These are phyloP conservation scores for Pilophorus perplexus DNA, from an alignment of 2,888 invertebrate genomes.

Conservation along the genomic window DNA sequence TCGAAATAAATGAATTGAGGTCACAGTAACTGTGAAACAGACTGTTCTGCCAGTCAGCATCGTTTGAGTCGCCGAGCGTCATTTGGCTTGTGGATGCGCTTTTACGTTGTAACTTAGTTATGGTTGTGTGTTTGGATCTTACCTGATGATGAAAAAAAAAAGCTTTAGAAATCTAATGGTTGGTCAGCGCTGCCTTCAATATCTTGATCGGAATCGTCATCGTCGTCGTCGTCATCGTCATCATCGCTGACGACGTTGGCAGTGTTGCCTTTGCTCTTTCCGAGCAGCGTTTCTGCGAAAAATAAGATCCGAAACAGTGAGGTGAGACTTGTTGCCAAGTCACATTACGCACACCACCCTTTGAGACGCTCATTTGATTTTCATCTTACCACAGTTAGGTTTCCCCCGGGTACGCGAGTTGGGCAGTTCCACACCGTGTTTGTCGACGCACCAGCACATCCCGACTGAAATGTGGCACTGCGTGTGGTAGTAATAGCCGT, in stretches of 20 bases:
- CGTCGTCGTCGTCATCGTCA: slow-evolving; percentile 71
- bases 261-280: slow-evolving; percentile 54
- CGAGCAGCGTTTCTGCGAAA: slow-evolving; percentile 54
- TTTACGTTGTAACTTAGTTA: too few species aligned
- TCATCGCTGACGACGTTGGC: slow-evolving; percentile 58
- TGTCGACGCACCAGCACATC: slow-evolving; percentile 91
- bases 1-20: too few species aligned
- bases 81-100: too few species aligned
- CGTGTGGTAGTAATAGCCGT: slow-evolving; percentile 80
- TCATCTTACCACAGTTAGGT: slow-evolving; percentile 69
- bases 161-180: slow-evolving; percentile 67
- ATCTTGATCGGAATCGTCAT: slow-evolving; percentile 64
- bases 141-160: slow-evolving; percentile 18
- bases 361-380: not conserved
- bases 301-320: not conserved
- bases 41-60: too few species aligned
- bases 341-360: too few species aligned
- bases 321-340: not conserved
- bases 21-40: too few species aligned
- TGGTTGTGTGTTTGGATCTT: too few species aligned
- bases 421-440: slow-evolving; percentile 83
- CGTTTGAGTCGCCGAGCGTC: too few species aligned
- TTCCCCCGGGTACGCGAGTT: slow-evolving; percentile 79
- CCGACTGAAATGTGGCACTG: slow-evolving; percentile 86
- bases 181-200: slow-evolving; percentile 75